phyloP scores from a whole-genome alignment of 2,797 vertebrate species.

The Rhinoraja longicauda region DNA sequence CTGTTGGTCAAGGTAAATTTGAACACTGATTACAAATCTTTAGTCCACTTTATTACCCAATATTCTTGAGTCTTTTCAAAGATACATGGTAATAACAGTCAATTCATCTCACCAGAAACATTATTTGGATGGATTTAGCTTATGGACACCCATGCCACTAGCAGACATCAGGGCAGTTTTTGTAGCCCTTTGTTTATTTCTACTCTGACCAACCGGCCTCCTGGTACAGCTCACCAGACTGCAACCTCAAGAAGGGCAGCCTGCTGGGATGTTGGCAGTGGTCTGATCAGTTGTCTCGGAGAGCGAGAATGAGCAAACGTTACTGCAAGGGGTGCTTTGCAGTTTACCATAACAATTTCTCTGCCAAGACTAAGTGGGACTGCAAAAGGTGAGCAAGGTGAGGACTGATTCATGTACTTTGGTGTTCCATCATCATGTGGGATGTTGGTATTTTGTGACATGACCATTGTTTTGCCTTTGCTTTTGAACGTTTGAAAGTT shows the following conservation, averaged over 20 bases:
- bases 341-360: too few relatives aligned
- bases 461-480: too few relatives aligned
- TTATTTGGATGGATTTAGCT: not conserved
- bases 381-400: too few relatives aligned
- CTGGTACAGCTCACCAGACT: not conserved
- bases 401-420: too few relatives aligned
- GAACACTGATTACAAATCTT: not conserved
- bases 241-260: not conserved
- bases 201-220: not conserved
- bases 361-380: too few relatives aligned
- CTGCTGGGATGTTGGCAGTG: not conserved
- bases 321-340: not conserved
- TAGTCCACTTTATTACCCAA: not conserved
- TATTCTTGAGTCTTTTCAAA: not conserved
- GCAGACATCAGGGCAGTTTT: not conserved
- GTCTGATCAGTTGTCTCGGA: not conserved
- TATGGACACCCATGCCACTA: not conserved
- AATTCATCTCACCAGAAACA: not conserved
- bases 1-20: not conserved
- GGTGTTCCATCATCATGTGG: too few relatives aligned
- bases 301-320: not conserved
- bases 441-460: too few relatives aligned
- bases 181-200: not conserved
- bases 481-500: too few relatives aligned
- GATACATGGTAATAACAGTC: too few relatives aligned